These are phyloP conservation scores for Echeneis naucrates DNA, from an alignment of 2,797 vertebrate genomes.

Conservation along the genomic window DNA sequence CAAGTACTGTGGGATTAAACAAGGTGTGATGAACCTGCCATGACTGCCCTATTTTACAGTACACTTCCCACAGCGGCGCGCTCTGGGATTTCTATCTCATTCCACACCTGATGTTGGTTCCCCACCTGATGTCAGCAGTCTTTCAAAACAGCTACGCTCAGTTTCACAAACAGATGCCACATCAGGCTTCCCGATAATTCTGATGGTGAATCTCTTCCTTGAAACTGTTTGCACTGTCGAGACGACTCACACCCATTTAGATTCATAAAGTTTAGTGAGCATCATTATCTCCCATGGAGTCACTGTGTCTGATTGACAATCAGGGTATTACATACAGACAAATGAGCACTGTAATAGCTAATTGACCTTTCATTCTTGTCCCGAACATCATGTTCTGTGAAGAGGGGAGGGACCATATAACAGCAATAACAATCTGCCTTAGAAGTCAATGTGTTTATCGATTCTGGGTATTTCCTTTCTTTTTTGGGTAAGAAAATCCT, in stretches of 20 bases:
- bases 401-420: slow-evolving; percentile 43
- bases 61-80: slow-evolving; percentile 61
- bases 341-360: slow-evolving; percentile 69
- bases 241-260: slow-evolving; percentile 4
- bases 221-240: slow-evolving; percentile 20
- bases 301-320: slow-evolving; percentile 63
- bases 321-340: slow-evolving; percentile 66
- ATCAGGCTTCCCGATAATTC: slow-evolving; percentile 31
- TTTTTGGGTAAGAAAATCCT: slow-evolving; percentile 44
- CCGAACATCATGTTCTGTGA: slow-evolving; percentile 70
- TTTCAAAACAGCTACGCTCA: slow-evolving; percentile 54
- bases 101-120: slow-evolving; percentile 74
- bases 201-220: slow-evolving; percentile 8
- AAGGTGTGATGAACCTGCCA: slow-evolving; percentile 65
- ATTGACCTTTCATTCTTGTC: slow-evolving; percentile 73
- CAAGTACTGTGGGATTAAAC: slow-evolving; percentile 53
- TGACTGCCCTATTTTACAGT: slow-evolving; percentile 66
- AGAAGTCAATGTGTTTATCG: slow-evolving; percentile 60
- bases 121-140: slow-evolving; percentile 65
- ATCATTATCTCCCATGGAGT: slow-evolving; percentile 48
- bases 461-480: slow-evolving; percentile 52
- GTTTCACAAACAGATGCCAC: slow-evolving; percentile 67
- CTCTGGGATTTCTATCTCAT: slow-evolving; percentile 62
- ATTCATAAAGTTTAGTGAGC: slow-evolving; percentile 44
- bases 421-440: slow-evolving; percentile 52